These are phyloP conservation scores for Proales similis DNA, from an alignment of 1,140 invertebrate genomes.

Conservation along the genomic window DNA sequence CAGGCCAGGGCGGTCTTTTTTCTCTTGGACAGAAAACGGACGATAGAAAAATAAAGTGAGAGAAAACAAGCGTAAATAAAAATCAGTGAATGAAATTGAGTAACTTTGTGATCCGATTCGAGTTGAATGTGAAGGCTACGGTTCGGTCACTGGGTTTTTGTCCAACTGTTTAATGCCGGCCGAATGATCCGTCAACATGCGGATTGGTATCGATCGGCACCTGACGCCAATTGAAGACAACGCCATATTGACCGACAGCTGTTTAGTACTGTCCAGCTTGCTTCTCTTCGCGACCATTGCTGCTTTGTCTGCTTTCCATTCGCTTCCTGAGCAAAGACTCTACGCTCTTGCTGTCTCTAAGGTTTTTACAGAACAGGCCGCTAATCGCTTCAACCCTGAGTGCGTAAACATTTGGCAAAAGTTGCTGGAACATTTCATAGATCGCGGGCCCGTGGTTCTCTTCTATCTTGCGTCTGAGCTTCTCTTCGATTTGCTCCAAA, in stretches of 20 bases:
- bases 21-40: too few relatives aligned
- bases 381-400: neutral
- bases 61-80: too few relatives aligned
- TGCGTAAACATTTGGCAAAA: neutral
- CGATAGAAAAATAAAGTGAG: too few relatives aligned
- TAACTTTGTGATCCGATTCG: too few relatives aligned
- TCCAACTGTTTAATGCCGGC: neutral
- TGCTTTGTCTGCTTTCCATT: neutral
- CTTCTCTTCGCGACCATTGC: neutral
- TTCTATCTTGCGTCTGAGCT: neutral
- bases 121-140: too few relatives aligned
- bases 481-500: neutral
- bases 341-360: neutral
- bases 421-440: neutral
- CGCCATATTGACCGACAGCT: neutral
- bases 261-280: neutral
- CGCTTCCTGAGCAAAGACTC: neutral
- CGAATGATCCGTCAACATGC: neutral
- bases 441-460: neutral
- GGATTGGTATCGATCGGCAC: too few relatives aligned
- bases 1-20: too few relatives aligned
- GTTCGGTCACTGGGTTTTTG: too few relatives aligned
- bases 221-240: too few relatives aligned
- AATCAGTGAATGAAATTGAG: too few relatives aligned
- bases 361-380: neutral